Percentiles rank a stretch among this genome's conserved stretches.
phyloP scores from a whole-genome alignment of 2,888 invertebrate genomes.

The Tinea pellionella region DNA sequence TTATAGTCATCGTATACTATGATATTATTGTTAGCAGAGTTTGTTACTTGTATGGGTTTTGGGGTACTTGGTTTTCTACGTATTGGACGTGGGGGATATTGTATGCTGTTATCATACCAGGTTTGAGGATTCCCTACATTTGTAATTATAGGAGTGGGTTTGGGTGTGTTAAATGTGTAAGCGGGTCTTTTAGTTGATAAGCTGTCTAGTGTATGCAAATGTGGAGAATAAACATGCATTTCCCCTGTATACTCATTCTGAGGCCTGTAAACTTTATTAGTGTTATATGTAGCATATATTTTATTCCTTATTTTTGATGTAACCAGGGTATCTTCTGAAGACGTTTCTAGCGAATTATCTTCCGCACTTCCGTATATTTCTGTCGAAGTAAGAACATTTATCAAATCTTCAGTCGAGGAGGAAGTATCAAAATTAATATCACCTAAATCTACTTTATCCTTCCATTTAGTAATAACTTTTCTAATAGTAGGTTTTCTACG shows the following conservation, averaged over 20 bases:
- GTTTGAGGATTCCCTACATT: slow-evolving; percentile 53
- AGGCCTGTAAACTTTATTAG: slow-evolving; percentile 31
- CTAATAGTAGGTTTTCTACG: slow-evolving; percentile 40
- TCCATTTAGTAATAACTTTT: slow-evolving; percentile 66
- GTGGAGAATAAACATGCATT: slow-evolving; percentile 37
- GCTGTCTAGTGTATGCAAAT: slow-evolving; percentile 38
- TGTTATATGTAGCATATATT: slow-evolving; percentile 6
- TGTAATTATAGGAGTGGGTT: slow-evolving; percentile 52
- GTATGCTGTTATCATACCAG: slow-evolving; percentile 25
- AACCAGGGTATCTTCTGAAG: slow-evolving; percentile 20
- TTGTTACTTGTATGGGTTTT: slow-evolving; percentile 37
- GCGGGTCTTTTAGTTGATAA: slow-evolving; percentile 26
- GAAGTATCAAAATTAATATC: slow-evolving; percentile 52
- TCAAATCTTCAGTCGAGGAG: slow-evolving; percentile 23
- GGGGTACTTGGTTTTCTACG: slow-evolving; percentile 34
- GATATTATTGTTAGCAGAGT: slow-evolving; percentile 34
- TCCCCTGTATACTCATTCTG: slow-evolving; percentile 36
- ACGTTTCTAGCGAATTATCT: slow-evolving; percentile 21
- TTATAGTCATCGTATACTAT: slow-evolving; percentile 29
- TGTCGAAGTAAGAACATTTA: slow-evolving; percentile 16
- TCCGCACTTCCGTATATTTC: slow-evolving; percentile 25
- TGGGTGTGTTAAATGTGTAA: slow-evolving; percentile 40
- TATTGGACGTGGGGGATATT: neutral
- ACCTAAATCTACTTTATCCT: slow-evolving; percentile 53
- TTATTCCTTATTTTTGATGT: slow-evolving; percentile 3